Conservation (phyloP, 2,113 vertebrate genomes). For the Echinops telfairi region DNA sequence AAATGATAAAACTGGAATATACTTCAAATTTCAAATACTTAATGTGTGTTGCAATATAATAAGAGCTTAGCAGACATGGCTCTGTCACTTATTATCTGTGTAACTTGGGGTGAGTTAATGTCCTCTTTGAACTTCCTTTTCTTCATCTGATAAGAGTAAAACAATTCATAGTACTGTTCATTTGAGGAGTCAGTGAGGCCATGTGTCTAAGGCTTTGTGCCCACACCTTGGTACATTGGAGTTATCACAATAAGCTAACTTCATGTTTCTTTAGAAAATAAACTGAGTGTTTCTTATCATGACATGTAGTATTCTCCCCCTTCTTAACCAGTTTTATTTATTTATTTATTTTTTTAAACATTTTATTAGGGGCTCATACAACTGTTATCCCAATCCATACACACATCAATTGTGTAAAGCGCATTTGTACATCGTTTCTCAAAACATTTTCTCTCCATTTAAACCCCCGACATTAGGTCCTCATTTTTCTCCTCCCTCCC, state of each 20-base stretch:
- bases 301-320: background rate
- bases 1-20: conserved; percentile 41
- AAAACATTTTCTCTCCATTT: too few relatives aligned
- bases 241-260: background rate
- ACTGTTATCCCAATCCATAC: too few relatives aligned
- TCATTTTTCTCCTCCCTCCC: too few relatives aligned
- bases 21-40: conserved; percentile 41
- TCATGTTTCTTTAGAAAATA: conserved; percentile 54
- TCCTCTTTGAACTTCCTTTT: conserved; percentile 57
- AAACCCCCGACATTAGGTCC: too few relatives aligned
- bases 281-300: conserved; percentile 40
- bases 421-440: too few relatives aligned
- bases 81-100: conserved; percentile 33
- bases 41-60: conserved; percentile 31
- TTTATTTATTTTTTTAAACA: too few relatives aligned
- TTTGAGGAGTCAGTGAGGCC: conserved; percentile 51
- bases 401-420: too few relatives aligned
- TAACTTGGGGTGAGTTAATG: conserved; percentile 26
- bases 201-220: conserved; percentile 7
- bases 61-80: conserved; percentile 44
- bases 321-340: too few relatives aligned
- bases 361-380: too few relatives aligned
- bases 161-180: background rate
- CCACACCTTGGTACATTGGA: background rate
- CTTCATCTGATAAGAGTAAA: conserved; percentile 54